A percentile compares a stretch with the other conserved stretches of the same genome.
These are phyloP conservation scores for Rhea pennata DNA, from an alignment of 2,113 vertebrate species.

Conservation along the genomic window DNA sequence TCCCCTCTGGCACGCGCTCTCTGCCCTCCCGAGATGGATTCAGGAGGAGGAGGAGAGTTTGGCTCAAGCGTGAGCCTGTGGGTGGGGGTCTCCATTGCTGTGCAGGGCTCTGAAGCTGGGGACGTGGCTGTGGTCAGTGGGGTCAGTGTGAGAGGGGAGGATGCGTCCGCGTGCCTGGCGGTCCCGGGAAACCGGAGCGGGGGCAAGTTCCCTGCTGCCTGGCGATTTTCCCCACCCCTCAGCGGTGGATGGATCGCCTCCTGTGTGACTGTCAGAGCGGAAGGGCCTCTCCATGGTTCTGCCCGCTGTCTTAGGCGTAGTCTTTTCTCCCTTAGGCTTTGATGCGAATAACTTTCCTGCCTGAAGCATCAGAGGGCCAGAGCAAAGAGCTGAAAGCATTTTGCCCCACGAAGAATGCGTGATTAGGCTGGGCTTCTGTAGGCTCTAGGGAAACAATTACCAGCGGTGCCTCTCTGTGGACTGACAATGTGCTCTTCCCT, in stretches of 20 bases:
- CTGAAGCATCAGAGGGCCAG: background rate
- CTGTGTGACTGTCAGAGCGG: background rate
- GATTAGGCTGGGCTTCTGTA: background rate
- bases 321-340: background rate
- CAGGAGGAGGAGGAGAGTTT: background rate
- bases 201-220: background rate
- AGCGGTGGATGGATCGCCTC: background rate
- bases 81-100: background rate
- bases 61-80: accelerated
- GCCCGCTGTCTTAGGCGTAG: background rate
- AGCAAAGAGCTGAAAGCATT: background rate
- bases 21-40: accelerated
- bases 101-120: accelerated
- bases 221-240: background rate
- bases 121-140: accelerated
- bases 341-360: background rate
- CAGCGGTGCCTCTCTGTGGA: background rate
- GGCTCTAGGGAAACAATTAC: background rate
- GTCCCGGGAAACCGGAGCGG: background rate
- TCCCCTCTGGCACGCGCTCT: background rate
- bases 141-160: background rate
- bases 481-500: background rate
- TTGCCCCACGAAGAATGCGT: background rate
- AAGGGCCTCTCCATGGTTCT: background rate
- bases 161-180: background rate